Evolutionary conservation across 2,888 invertebrate species (phyloP), one percentile per base, ranked within the genome.

Genomic region (Seladonia tumulorum): DNA sequence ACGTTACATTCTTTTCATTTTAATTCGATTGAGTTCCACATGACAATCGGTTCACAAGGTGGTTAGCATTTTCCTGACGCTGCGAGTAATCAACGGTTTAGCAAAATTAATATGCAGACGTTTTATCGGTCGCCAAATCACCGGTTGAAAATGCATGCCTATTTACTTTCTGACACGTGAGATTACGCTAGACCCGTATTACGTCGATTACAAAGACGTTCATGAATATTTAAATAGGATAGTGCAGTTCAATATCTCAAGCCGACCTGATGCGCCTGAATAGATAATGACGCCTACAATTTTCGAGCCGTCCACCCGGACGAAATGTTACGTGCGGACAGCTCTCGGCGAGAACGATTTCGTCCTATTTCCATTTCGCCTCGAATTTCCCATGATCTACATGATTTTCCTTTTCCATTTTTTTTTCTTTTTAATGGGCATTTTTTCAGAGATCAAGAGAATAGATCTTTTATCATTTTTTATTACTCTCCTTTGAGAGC

Each of bases 141-240:
- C 57, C 82, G 18, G 29, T 81, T 79, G 91, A 90, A 88, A 86
- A 91, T 88, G 79, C 86, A 87, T 84, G 82, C 83, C 91, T 82
- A 88, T 88, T 90, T 90, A 89, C 90, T 89, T 90, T 91, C 85
- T 86, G 90, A 87, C 90, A 87, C 89, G 85, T 87, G 90, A 88
- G 90, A 89, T 87, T 87, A 90, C 87, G 87, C 86, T 83, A 84
- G 88, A 91, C 83, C 87, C 84, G 87, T 90, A 87, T 91, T 88
- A 91, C 91, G 73, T 91, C 90, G 89, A 91, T 90, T 90, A 90
- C 90, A 90, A 91, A 91, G 90, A 91, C 91, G 89, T 86, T 90
- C 90, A 90, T 90, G 90, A 90, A 90, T 90, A 90, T 91, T 90
- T 91, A 90, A 90, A 89, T 90, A 82, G 87, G 88, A 68, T 88